Evolutionary conservation across 1,140 invertebrate genomes (phyloP).

Genomic region (Papilio polytes): DNA sequence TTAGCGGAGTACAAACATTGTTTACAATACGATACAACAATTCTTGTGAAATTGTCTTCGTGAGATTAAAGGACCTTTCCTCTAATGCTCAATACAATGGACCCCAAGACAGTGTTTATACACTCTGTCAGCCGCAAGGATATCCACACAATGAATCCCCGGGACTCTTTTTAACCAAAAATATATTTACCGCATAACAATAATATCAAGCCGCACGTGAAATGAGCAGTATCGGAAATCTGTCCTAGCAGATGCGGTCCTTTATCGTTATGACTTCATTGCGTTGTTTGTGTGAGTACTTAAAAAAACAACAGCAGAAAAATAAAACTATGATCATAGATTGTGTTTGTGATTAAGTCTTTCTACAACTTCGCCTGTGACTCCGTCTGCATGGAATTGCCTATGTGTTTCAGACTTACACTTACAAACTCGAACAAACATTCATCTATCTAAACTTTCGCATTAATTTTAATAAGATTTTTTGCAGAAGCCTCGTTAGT

Average conservation of each 20-base stretch:
- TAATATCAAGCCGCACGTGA: slow-evolving; percentile 44
- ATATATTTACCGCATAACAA: slow-evolving; percentile 62
- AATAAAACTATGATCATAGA: background rate
- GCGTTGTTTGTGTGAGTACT: background rate
- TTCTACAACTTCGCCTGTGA: no score
- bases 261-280: slow-evolving; percentile 1
- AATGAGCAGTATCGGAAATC: slow-evolving; percentile 50
- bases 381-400: no score
- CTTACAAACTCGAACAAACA: no score
- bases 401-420: no score
- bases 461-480: no score
- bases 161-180: slow-evolving; percentile 65
- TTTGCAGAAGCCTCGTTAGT: no score
- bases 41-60: slow-evolving; percentile 75
- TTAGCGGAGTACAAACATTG: slow-evolving; percentile 64
- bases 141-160: slow-evolving; percentile 60
- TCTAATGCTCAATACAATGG: slow-evolving; percentile 69
- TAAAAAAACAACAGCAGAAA: background rate
- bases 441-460: background rate
- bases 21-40: slow-evolving; percentile 62
- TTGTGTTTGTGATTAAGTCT: no score
- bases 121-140: slow-evolving; percentile 73
- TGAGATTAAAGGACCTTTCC: slow-evolving; percentile 68
- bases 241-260: slow-evolving; percentile 38
- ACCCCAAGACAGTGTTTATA: slow-evolving; percentile 65